Percentiles rank a stretch among this genome's conserved stretches.
Conservation (phyloP, 2,888 invertebrate genomes). For the Monoplex corrugatus region DNA sequence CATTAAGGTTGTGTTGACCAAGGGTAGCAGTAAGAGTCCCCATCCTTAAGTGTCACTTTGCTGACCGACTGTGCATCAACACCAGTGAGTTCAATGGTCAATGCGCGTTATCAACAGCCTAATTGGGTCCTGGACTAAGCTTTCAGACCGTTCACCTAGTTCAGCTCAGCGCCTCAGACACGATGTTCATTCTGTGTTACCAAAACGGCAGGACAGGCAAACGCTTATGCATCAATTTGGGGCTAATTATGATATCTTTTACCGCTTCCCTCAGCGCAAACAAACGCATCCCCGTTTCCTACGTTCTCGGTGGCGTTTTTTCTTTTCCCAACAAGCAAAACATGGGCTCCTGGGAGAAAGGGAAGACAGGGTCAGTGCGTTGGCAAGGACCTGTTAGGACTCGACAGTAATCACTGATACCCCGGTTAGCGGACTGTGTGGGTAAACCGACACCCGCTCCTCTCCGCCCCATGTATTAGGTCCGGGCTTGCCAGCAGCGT, state of each 20-base stretch:
- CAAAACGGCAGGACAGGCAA: not conserved
- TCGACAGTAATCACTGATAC: not conserved
- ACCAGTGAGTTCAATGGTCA: too few species aligned
- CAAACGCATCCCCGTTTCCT: not conserved
- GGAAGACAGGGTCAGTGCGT: not conserved
- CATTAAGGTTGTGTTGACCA: too few species aligned
- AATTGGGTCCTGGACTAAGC: not conserved
- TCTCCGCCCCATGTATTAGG: slow-evolving; percentile 33
- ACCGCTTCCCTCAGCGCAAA: not conserved
- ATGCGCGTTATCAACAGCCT: too few species aligned
- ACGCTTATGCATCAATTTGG: not conserved
- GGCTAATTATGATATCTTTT: slow-evolving; percentile 17
- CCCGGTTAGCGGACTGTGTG: slow-evolving; percentile 4
- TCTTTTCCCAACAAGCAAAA: slow-evolving; percentile 20
- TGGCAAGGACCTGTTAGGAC: not conserved
- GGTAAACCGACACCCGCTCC: not conserved
- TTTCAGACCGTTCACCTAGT: not conserved
- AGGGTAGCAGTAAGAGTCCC: too few species aligned
- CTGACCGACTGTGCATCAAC: too few species aligned
- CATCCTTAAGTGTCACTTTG: too few species aligned
- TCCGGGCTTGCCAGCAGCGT: slow-evolving; percentile 9
- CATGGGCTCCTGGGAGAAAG: not conserved
- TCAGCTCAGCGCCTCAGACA: not conserved
- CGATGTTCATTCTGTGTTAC: not conserved
- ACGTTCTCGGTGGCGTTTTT: not conserved